Evolutionary conservation across 2,888 invertebrate genomes (phyloP), one percentile per base, ranked within the genome.

Genomic region (Epinotia brunnichana): DNA sequence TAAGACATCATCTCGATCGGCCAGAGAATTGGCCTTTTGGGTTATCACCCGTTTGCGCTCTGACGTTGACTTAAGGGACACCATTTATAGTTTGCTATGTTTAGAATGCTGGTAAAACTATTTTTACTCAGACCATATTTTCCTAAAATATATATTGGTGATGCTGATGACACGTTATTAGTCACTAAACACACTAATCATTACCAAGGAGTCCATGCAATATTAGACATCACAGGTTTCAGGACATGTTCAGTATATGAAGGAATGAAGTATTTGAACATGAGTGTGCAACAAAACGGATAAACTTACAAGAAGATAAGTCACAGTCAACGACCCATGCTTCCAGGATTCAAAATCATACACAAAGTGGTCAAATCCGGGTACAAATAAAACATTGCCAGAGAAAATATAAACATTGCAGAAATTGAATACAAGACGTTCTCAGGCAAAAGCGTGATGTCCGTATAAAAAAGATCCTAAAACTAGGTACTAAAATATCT

Each of bases 391-490:
- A 21, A 57, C n/a, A 19, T 29, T 15, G 19, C 39, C 54, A 19
- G 19, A 56, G 13, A 53, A 15, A 48, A 17, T 48, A 63, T 17
- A 13, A 53, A 53, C 7, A 51, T 51, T 19, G 24, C 35, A 53
- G 35, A 56, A 10, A 53, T 53, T 53, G 7, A 15, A 11, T 56
- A 56, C 56, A 15, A 24, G 21, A 63, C 35, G 63, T 35, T 63
- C 51, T 29, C 63, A 63, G 35, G 51, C 63, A 63, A 63, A 53
- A 63, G 51, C 21, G n/a, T n/a, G 62, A 29, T 10, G 24, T 62
- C 44, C 4, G n/a, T 62, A 13, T 62, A n/a, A 17, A n/a, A 59
- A 19, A 17, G n/a, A n/a, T 57, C 4, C 13, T 35, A 35, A 29
- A 56, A 5, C 29, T 29, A 29, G 29, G 29, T 29, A 29, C 29